Base-by-base conservation (phyloP, 2,113 vertebrate genomes). In the Caloenas nicobarica region DNA sequence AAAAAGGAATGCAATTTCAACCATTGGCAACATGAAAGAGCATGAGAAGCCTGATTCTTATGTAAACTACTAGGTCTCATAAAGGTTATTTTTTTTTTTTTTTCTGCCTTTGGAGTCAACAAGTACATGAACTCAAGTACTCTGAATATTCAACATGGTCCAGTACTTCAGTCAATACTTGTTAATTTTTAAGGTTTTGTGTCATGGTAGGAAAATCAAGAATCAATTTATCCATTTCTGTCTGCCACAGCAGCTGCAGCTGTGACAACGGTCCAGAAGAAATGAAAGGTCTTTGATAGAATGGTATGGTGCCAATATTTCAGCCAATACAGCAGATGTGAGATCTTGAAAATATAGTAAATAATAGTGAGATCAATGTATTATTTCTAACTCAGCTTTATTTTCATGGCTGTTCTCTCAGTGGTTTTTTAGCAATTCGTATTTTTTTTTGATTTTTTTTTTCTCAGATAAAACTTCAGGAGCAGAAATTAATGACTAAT, bases 271-370 rank as follows among this genome's bases (percentile, higher is more conserved):
- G 5, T 61, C n/a, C 22, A 57, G 31, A 57, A 82, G 17, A 65
- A 86, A 51, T 9, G 4, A 66, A 40, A 71, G 9, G 26, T 66
- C 18, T 87, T 76, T 87, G 40, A 42, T 8, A 42, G 53, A 68
- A 71, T 65, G 4, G 6, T 25, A 48, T n/a, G 19, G 16, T 34
- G n/a, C 13, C 17, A 42, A 4, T 58, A 90, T 64, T 84, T 57
- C 38, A 54, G 21, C 31, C 33, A 84, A 84, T 8, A 58, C 3
- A 54, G 31, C 4, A 29, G 24, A 57, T 0, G 0, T 44, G 48
- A 65, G 8, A 70, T 44, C 24, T 74, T 34, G 17, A 78, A 79
- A 86, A 85, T 50, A 64, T 50, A 28, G 21, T 38, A 44, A 78
- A 56, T 48, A 70, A 19, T 15, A 31, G 2, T 24, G 3, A 54